Conservation (phyloP, 1,140 invertebrate genomes). For the Cyrtorhinus lividipennis region DNA sequence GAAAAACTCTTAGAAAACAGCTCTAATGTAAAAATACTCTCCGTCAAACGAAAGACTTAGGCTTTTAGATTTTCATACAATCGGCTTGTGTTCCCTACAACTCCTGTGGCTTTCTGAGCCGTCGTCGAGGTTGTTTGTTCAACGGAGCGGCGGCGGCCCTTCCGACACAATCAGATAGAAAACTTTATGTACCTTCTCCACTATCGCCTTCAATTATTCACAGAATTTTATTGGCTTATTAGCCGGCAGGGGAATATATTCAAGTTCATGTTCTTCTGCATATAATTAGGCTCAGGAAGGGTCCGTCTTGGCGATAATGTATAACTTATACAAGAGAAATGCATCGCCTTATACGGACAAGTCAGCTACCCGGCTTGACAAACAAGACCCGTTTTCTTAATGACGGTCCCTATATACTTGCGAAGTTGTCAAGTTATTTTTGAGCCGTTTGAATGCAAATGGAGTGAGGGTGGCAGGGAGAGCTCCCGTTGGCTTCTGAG, state of each 20-base stretch:
- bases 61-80: background rate
- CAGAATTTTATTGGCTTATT: slow-evolving; percentile 1
- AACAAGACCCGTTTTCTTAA: slow-evolving; percentile 8
- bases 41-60: too few relatives aligned
- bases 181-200: background rate
- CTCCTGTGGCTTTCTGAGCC: background rate
- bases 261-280: background rate
- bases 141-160: background rate
- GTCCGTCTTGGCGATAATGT: background rate
- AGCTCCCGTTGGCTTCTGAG: background rate
- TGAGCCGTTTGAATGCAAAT: slow-evolving; percentile 9
- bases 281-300: background rate
- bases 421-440: background rate
- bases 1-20: too few relatives aligned
- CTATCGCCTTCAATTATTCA: slow-evolving; percentile 1
- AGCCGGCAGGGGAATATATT: background rate
- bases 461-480: background rate
- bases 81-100: background rate
- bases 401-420: background rate
- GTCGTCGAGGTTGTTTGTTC: background rate
- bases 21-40: too few relatives aligned
- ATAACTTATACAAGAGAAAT: slow-evolving; percentile 7
- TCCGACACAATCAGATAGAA: background rate
- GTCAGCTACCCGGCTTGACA: background rate
- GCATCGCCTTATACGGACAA: background rate